Evolutionary conservation across 2,113 vertebrate species (phyloP).

Genomic region (Burhinus oedicnemus): DNA sequence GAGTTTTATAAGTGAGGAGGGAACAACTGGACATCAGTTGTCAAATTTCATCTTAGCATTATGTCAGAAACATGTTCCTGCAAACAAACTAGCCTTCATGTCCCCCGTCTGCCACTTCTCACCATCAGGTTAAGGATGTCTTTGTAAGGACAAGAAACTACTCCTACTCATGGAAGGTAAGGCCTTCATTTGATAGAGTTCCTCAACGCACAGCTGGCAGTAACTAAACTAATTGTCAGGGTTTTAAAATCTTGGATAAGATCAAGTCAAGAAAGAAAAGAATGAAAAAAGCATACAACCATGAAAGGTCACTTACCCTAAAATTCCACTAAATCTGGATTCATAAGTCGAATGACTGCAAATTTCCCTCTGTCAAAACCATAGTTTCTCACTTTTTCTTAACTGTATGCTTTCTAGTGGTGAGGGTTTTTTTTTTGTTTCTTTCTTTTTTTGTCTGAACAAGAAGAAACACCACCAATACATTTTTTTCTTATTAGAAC

Average conservation of each 20-base stretch:
- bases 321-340: background rate
- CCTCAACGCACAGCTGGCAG: background rate
- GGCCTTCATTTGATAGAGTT: background rate
- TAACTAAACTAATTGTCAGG: background rate
- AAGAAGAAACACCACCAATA: background rate
- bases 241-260: background rate
- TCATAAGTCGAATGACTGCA: background rate
- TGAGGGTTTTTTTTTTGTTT: rapidly evolving
- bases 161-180: background rate
- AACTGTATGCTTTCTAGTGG: background rate
- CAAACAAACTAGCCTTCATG: background rate
- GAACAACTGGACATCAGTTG: background rate
- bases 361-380: background rate
- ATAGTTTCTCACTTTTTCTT: background rate
- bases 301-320: background rate
- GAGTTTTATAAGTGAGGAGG: background rate
- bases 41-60: background rate
- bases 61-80: background rate
- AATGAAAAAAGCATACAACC: background rate
- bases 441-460: background rate
- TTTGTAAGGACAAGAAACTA: background rate
- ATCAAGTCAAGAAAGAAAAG: background rate
- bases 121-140: background rate
- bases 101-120: background rate
- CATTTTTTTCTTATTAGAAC: background rate